Base-by-base conservation (phyloP, 2,888 invertebrate genomes). In the Pachymerium ferrugineum region DNA sequence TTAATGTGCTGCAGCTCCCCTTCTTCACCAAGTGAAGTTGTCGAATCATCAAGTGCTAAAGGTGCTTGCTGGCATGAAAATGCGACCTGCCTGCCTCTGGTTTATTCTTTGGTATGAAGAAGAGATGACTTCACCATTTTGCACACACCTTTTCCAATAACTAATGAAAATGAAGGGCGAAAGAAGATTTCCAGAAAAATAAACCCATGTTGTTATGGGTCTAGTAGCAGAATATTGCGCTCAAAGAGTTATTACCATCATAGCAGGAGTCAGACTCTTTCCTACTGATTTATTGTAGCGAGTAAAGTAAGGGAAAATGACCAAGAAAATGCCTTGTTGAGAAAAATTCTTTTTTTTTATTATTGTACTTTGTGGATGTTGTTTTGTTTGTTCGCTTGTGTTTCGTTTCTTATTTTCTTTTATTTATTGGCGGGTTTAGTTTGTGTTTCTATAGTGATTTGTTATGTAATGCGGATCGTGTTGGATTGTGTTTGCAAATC, bases 11-110 rank as follows among this genome's bases (percentile, higher is more conserved):
- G 54, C 54, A 54, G 54, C 54, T 54, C 14, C 54, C 54, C 54
- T 54, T 25, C 54, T 54, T 54, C 54, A 54, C 54, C 54, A 54
- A 54, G 54, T 54, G 54, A 54, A 54, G 54, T 54, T 54, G 54
- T 54, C 54, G 54, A 54, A 54, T 54, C 54, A 54, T 54, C 54
- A 54, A 54, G 54, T 54, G 54, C 54, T 54, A 54, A 54, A 54
- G 54, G 54, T 54, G 54, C 54, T 54, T 54, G 54, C 54, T 54
- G 25, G 54, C 54, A 54, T 54, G 54, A 54, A 54, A 54, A 54
- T 54, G 54, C 14, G 54, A 54, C n/a, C n/a, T n/a, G n/a, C n/a
- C n/a, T 54, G 54, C 54, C 8, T 54, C 6, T 6, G 14, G 54
- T 8, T n/a, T n/a, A n/a, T n/a, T n/a, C n/a, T 54, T 54, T 2